These are phyloP conservation scores for Dissostichus mawsoni DNA, from an alignment of 2,113 vertebrate species.

Conservation along the genomic window DNA sequence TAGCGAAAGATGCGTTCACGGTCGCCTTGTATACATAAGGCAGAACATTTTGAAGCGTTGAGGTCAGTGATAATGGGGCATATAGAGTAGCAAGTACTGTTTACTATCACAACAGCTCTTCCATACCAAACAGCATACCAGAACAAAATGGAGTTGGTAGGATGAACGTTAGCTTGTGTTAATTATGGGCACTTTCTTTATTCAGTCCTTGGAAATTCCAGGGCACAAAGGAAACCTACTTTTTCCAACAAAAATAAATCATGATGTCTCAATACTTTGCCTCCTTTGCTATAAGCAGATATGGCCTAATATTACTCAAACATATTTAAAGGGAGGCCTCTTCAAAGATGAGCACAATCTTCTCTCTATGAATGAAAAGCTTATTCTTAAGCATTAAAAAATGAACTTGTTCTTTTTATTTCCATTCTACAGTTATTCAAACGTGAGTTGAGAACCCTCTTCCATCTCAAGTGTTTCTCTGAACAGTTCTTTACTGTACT, in stretches of 20 bases:
- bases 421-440: too few relatives aligned
- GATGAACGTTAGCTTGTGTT: neutral
- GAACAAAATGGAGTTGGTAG: neutral
- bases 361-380: neutral
- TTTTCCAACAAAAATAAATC: neutral
- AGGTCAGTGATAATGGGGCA: slow-evolving; percentile 39
- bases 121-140: neutral
- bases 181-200: neutral
- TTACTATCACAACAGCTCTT: slow-evolving; percentile 49
- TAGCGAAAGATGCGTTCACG: slow-evolving; percentile 19
- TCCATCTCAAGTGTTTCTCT: neutral
- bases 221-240: neutral
- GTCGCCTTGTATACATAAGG: slow-evolving; percentile 39
- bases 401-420: neutral
- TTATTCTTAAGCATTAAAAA: neutral
- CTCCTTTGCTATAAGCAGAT: neutral
- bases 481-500: neutral
- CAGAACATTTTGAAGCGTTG: slow-evolving; percentile 27
- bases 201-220: neutral
- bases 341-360: neutral
- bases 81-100: slow-evolving; percentile 35
- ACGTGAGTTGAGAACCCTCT: neutral
- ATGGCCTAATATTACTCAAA: neutral
- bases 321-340: neutral
- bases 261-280: neutral